Percentiles rank a stretch among this genome's conserved stretches.
phyloP scores from a whole-genome alignment of 2,113 vertebrate species.

The Serilophus lunatus region DNA sequence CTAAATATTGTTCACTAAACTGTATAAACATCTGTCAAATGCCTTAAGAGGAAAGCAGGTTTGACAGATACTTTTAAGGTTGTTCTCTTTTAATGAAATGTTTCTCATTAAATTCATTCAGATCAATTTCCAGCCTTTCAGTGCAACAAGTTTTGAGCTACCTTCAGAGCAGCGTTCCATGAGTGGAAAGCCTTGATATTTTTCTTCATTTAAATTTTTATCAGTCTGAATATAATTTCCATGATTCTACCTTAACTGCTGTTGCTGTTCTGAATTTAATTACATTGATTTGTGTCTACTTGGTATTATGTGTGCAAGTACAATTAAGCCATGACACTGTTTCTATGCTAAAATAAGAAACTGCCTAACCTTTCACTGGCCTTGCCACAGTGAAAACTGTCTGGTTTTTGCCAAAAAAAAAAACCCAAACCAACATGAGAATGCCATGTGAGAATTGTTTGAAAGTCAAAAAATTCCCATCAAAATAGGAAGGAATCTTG shows the following conservation, averaged over 20 bases:
- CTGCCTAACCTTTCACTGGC: not conserved
- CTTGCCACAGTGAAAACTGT: not conserved
- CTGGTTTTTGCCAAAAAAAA: not conserved
- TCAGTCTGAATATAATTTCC: not conserved
- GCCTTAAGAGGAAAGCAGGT: not conserved
- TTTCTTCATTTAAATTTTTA: slow-evolving; percentile 19
- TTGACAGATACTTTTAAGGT: not conserved
- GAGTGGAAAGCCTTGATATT: not conserved
- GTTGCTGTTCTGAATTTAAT: slow-evolving; percentile 7
- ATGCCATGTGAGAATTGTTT: not conserved
- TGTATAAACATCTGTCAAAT: not conserved
- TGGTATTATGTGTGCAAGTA: not conserved
- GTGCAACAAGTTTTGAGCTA: not conserved
- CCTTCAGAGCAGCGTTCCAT: not conserved
- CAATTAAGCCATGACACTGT: not conserved
- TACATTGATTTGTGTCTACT: not conserved
- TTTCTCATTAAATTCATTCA: not conserved
- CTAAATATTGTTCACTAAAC: not conserved
- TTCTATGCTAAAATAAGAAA: not conserved
- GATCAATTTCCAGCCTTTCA: not conserved
- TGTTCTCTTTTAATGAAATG: not conserved
- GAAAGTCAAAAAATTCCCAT: not conserved
- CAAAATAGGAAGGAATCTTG: not conserved
- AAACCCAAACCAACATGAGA: not conserved
- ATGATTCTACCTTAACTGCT: not conserved